Conservation (phyloP, 1,140 invertebrate species). For the Drosophila elegans region DNA sequence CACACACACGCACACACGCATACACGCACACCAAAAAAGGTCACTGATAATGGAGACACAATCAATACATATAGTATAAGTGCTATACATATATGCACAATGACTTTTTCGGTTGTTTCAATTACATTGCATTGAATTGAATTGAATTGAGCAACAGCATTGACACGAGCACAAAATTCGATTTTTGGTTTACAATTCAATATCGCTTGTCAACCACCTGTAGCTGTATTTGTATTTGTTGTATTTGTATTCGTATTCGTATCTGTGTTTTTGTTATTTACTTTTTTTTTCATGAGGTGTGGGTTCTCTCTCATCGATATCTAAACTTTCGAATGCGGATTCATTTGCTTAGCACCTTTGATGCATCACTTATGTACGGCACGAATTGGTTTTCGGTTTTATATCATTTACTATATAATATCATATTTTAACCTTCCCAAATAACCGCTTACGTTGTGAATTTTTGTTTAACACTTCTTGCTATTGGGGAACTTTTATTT, state of each 20-base stretch:
- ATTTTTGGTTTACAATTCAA: conserved; percentile 54
- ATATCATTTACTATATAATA: not conserved
- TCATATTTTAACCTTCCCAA: conserved; percentile 12
- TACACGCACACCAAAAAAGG: conserved; percentile 22
- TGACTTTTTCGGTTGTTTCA: conserved; percentile 20
- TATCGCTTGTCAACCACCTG: conserved; percentile 63
- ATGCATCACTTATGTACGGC: conserved; percentile 30
- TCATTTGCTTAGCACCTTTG: conserved; percentile 54
- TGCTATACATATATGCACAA: conserved; percentile 6
- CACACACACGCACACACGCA: conserved; percentile 8
- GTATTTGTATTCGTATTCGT: conserved; percentile 10
- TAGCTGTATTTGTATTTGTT: conserved; percentile 29
- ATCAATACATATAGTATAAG: conserved; percentile 2
- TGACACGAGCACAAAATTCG: conserved; percentile 17
- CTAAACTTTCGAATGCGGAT: conserved; percentile 7
- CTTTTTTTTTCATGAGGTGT: conserved; percentile 10
- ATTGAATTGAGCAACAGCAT: conserved; percentile 47
- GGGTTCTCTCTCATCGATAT: conserved; percentile 18
- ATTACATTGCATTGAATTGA: conserved; percentile 31
- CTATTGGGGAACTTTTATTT: conserved; percentile 7
- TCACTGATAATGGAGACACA: conserved; percentile 34
- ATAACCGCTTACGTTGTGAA: conserved; percentile 63
- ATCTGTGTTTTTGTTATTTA: conserved; percentile 21
- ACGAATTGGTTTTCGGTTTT: conserved; percentile 13
- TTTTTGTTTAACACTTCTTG: conserved; percentile 26